Percentiles rank a stretch among this genome's conserved stretches.
Conservation (phyloP, 2,113 vertebrate genomes). For the Lanius ludovicianus region DNA sequence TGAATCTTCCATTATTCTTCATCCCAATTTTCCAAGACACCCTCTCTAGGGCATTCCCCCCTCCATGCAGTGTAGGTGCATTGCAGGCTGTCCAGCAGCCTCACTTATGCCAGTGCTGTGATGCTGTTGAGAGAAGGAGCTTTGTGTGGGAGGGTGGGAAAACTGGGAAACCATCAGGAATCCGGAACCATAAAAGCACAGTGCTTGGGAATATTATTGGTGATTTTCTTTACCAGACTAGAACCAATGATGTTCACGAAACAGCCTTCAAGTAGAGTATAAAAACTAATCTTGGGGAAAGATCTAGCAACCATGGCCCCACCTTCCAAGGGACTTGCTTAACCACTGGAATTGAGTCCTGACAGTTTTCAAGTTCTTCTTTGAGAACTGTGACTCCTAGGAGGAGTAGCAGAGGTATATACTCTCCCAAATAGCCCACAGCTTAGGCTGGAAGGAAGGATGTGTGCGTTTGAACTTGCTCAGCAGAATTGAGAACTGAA, state of each 20-base stretch:
- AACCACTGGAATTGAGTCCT: not conserved
- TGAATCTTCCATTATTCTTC: not conserved
- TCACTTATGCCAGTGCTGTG: not conserved
- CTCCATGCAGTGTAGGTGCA: fast-evolving
- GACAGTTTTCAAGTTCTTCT: not conserved
- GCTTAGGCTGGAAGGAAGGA: not conserved
- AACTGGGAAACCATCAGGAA: not conserved
- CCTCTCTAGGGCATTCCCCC: not conserved
- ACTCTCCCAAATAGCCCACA: not conserved
- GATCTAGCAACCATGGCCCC: not conserved
- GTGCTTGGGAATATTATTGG: not conserved
- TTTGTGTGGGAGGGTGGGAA: not conserved
- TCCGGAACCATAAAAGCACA: not conserved
- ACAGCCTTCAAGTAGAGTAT: not conserved
- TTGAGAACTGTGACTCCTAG: not conserved
- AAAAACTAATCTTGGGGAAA: not conserved
- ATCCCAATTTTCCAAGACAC: not conserved
- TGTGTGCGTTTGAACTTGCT: not conserved
- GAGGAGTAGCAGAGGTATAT: not conserved
- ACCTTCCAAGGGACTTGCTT: not conserved
- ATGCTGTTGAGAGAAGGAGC: not conserved
- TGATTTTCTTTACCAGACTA: fast-evolving
- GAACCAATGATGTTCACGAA: not conserved
- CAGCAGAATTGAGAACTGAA: not conserved
- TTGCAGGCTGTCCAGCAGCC: not conserved